Evolutionary conservation across 2,113 vertebrate genomes (phyloP), one percentile per base, ranked within the genome.

Genomic region (Protomyctophum bolini): DNA sequence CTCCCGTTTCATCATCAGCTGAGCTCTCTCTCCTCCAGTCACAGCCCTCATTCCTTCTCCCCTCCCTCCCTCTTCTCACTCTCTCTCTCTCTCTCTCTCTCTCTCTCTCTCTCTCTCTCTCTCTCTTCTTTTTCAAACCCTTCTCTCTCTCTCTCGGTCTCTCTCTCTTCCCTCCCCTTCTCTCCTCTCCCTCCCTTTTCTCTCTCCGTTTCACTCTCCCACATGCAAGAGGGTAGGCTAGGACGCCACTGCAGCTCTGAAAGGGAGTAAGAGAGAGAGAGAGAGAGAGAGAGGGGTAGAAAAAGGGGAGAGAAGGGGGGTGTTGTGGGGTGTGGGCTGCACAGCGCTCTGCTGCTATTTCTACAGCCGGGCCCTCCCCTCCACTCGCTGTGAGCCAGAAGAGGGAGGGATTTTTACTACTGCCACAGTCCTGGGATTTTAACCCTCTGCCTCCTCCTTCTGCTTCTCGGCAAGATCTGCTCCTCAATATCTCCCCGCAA

Each of bases 361-460:
- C 94, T 93, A 94, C 94, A 94, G 92, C 90, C 93, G 86, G 93
- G 91, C 91, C 94, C 94, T 93, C 94, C 95, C 94, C 93, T 93
- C 95, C 83, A 91, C 89, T 89, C 91, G 70, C 91, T 84, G 91
- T 93, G 88, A 92, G 92, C 93, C 93, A 94, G 86, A 91, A 94
- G 93, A 92, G 94, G 89, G 94, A 94, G 93, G 94, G 88, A 86
- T 92, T 91, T 91, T 88, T 87, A 87, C 93, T 87, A 87, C 91
- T 91, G 88, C 90, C 85, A 86, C 89, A 41, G 33, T 90, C 85
- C 92, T 83, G 86, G 93, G 89, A 93, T 91, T 93, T 93, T 92
- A 94, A 93, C 92, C 93, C 91, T 91, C 67, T 90, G 89, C 80
- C 90, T 88, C 72, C 91, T 90, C 81, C 74, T 41, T 41, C 33